Conservation (phyloP, 2,797 vertebrate genomes). For the Intellagama lesueurii region DNA sequence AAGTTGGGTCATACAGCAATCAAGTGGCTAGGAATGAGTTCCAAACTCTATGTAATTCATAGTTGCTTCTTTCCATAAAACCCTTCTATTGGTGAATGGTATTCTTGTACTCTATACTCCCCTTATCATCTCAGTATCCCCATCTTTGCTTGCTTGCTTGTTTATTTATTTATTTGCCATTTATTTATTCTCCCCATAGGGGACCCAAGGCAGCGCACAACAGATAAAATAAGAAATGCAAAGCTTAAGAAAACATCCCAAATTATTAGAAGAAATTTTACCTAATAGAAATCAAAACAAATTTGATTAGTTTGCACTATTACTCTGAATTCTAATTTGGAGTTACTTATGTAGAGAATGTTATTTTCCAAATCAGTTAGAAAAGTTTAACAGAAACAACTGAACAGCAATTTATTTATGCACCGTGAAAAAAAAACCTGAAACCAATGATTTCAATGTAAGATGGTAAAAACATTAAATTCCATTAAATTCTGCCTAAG, state of each 20-base stretch:
- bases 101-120: background rate
- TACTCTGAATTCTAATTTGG: background rate
- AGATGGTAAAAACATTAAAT: background rate
- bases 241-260: background rate
- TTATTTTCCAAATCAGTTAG: conserved; percentile 33
- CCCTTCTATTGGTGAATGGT: background rate
- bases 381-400: conserved; percentile 45
- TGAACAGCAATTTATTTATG: conserved; percentile 18
- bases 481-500: conserved; percentile 16
- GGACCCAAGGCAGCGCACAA: no score
- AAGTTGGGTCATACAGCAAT: background rate
- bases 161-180: no score
- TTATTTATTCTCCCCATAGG: no score
- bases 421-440: background rate
- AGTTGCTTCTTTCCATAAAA: background rate
- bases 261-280: background rate
- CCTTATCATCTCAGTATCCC: background rate
- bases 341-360: background rate
- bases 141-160: background rate
- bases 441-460: conserved; percentile 39
- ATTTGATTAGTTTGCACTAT: background rate
- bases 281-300: background rate
- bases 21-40: background rate
- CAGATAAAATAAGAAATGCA: no score
- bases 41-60: background rate